These are phyloP conservation scores for Proterorhinus semilunaris DNA, from an alignment of 2,113 vertebrate species.

Conservation along the genomic window DNA sequence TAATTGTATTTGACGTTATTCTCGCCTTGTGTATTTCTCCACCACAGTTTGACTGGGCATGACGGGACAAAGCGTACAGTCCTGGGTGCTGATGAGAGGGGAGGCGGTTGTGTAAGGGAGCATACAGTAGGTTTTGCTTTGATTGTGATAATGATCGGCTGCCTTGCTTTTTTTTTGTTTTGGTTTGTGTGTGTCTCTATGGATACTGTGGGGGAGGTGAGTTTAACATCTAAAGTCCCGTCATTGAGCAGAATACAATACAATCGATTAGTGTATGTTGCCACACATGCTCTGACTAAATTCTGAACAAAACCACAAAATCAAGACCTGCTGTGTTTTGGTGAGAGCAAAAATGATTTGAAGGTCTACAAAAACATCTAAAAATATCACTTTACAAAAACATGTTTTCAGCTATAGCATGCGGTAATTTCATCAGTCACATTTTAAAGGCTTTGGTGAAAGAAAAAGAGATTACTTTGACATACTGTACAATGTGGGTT, in stretches of 20 bases:
- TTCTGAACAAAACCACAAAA: neutral
- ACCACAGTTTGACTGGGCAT: conserved; percentile 52
- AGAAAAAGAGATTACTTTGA: too few species aligned
- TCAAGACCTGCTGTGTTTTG: conserved; percentile 12
- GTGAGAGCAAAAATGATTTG: conserved; percentile 3
- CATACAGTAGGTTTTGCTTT: conserved; percentile 52
- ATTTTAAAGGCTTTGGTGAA: too few species aligned
- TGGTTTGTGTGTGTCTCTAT: conserved; percentile 29
- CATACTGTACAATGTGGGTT: too few species aligned
- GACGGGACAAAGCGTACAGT: conserved; percentile 63
- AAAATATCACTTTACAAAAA: too few species aligned
- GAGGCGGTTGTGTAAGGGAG: conserved; percentile 41
- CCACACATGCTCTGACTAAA: neutral
- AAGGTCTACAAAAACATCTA: conserved; percentile 12
- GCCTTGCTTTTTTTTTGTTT: conserved; percentile 26
- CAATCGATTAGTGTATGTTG: too few species aligned
- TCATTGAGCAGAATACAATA: conserved; percentile 6
- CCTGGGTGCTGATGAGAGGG: conserved; percentile 57
- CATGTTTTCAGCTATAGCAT: conserved; percentile 6
- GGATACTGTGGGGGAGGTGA: conserved; percentile 27
- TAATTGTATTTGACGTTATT: conserved; percentile 72
- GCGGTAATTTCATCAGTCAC: too few species aligned
- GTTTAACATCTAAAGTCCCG: conserved; percentile 47
- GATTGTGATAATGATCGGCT: conserved; percentile 55
- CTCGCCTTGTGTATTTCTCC: conserved; percentile 47